Percentiles rank a stretch among this genome's conserved stretches.
These are phyloP conservation scores for Columba janthina DNA, from an alignment of 2,113 vertebrate genomes.

Conservation along the genomic window DNA sequence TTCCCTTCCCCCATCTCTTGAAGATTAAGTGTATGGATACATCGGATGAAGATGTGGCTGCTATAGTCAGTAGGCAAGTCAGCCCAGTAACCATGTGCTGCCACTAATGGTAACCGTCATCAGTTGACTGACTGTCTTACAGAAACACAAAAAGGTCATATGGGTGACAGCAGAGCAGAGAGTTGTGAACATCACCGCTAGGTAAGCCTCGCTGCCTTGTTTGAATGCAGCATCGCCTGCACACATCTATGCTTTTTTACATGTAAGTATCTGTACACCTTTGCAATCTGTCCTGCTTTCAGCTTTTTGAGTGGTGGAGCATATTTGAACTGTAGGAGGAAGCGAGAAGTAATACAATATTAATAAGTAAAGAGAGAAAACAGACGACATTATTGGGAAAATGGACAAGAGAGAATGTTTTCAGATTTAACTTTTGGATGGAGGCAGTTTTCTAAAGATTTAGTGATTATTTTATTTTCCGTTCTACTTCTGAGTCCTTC, in stretches of 20 bases:
- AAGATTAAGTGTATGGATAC: not conserved
- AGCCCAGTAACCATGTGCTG: not conserved
- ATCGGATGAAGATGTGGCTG: not conserved
- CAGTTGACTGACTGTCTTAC: not conserved
- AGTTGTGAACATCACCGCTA: rapidly evolving
- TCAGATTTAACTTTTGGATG: not conserved
- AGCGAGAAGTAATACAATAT: not conserved
- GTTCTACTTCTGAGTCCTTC: not conserved
- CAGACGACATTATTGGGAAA: not conserved
- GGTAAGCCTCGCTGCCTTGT: not conserved
- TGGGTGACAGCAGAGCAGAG: rapidly evolving
- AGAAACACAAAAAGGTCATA: not conserved
- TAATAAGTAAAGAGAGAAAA: not conserved
- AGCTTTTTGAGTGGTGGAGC: not conserved
- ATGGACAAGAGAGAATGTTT: not conserved
- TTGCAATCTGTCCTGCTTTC: not conserved
- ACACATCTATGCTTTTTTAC: not conserved
- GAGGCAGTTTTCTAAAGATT: not conserved
- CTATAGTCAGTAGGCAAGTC: not conserved
- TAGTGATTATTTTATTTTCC: not conserved
- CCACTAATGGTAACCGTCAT: not conserved
- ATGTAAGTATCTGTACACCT: not conserved
- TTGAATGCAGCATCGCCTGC: not conserved
- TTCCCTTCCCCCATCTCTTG: not conserved
- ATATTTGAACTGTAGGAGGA: not conserved